Evolutionary conservation across 2,113 vertebrate genomes (phyloP).

Genomic region (Nanorana parkeri): DNA sequence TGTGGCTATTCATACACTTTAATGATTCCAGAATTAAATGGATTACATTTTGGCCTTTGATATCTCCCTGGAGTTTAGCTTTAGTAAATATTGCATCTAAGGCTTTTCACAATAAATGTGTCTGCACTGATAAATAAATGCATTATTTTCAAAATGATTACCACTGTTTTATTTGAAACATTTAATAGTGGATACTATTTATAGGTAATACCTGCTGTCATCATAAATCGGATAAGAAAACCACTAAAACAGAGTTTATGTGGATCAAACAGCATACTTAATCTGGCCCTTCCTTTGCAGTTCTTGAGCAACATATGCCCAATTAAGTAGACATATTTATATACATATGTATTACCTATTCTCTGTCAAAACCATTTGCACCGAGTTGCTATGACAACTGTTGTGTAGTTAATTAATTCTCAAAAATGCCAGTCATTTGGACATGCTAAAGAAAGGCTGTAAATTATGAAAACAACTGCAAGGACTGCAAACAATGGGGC

Average conservation of each 20-base stretch:
- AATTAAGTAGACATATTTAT: conserved; percentile 51
- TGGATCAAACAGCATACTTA: conserved; percentile 43
- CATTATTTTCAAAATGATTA: neutral
- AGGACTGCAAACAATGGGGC: no score
- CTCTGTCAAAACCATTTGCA: conserved; percentile 43
- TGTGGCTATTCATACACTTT: no score
- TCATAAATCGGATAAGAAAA: conserved; percentile 7
- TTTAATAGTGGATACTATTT: neutral
- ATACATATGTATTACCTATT: conserved; percentile 55
- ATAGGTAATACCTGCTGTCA: neutral
- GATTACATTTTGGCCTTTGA: no score
- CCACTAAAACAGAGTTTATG: conserved; percentile 28
- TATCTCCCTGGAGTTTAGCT: no score
- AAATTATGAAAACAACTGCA: no score
- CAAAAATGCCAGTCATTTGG: conserved; percentile 43
- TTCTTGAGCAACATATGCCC: conserved; percentile 46
- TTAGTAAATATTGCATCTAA: no score
- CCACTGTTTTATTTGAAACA: conserved; percentile 3
- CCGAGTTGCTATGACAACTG: conserved; percentile 50
- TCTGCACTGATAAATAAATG: neutral
- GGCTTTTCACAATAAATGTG: neutral
- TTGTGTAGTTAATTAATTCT: conserved; percentile 45
- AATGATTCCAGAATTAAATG: no score
- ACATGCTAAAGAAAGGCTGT: conserved; percentile 37
- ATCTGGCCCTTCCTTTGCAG: conserved; percentile 4